Conservation (phyloP, 2,113 vertebrate genomes). For the Siniperca chuatsi region DNA sequence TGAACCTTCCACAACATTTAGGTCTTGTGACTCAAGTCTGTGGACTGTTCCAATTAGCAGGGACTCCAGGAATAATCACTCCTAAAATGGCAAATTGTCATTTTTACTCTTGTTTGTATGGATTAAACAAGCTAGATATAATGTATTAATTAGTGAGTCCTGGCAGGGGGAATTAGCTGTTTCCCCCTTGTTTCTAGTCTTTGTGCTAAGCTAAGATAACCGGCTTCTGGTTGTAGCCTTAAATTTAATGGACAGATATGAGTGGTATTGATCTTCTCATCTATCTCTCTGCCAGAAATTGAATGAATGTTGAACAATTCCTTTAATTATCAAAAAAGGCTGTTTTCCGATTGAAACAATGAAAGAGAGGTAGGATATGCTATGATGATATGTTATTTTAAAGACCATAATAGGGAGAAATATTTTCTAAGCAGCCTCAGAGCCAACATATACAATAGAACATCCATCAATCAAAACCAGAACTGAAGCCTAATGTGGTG, state of each 20-base stretch:
- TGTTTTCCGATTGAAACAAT: background rate
- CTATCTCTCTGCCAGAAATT: background rate
- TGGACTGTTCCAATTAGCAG: background rate
- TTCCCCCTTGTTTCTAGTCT: background rate
- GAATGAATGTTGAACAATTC: background rate
- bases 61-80: background rate
- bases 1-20: background rate
- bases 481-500: constrained; percentile 15
- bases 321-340: background rate
- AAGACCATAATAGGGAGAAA: constrained; percentile 7
- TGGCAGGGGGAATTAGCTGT: background rate
- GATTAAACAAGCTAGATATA: background rate
- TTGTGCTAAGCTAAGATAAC: background rate
- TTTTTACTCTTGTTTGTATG: background rate
- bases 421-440: constrained; percentile 17
- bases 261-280: background rate
- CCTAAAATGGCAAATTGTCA: background rate
- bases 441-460: constrained; percentile 8
- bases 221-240: background rate
- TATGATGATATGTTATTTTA: background rate
- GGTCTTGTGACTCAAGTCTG: background rate
- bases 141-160: background rate
- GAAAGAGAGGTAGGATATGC: background rate
- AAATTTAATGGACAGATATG: background rate
- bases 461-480: constrained; percentile 32